A percentile compares a stretch with the other conserved stretches of the same genome.
Conservation (phyloP, 1,140 invertebrate species). For the Lordiphosa collinella region DNA sequence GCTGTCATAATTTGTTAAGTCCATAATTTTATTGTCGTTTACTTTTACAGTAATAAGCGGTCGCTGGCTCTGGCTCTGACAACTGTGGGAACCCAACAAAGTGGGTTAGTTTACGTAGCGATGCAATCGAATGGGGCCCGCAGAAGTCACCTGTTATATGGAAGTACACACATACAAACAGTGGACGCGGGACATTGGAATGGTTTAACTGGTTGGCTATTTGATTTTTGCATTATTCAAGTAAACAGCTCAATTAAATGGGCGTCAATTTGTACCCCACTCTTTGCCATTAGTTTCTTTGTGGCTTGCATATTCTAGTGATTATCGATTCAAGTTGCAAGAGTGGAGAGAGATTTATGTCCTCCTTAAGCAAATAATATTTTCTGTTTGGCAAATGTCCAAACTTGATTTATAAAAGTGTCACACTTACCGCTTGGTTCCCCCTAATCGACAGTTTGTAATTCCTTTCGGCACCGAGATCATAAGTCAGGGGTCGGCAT, state of each 20-base stretch:
- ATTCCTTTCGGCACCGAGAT: too few species aligned
- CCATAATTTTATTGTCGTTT: slow-evolving; percentile 35
- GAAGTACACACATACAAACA: not conserved
- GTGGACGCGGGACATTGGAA: too few species aligned
- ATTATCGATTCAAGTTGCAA: slow-evolving; percentile 26
- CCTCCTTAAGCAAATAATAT: too few species aligned
- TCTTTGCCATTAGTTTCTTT: slow-evolving; percentile 24
- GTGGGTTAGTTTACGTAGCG: slow-evolving; percentile 1
- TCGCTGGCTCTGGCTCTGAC: slow-evolving; percentile 9
- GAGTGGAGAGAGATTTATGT: not conserved
- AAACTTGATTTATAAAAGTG: too few species aligned
- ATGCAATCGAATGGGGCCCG: not conserved
- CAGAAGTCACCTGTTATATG: not conserved
- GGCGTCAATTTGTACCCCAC: slow-evolving; percentile 11
- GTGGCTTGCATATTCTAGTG: slow-evolving; percentile 23
- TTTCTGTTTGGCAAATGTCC: too few species aligned
- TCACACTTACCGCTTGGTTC: too few species aligned
- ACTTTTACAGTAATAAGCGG: slow-evolving; percentile 18
- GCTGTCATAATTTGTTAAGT: slow-evolving; percentile 6
- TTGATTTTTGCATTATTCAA: slow-evolving; percentile 48
- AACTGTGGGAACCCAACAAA: slow-evolving; percentile 45
- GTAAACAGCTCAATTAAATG: slow-evolving; percentile 33
- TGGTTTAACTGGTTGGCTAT: slow-evolving; percentile 8
- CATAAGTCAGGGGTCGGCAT: too few species aligned
- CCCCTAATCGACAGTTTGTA: too few species aligned